Base-by-base conservation (phyloP, 1,140 invertebrate genomes). In the Drosophila takahashii region DNA sequence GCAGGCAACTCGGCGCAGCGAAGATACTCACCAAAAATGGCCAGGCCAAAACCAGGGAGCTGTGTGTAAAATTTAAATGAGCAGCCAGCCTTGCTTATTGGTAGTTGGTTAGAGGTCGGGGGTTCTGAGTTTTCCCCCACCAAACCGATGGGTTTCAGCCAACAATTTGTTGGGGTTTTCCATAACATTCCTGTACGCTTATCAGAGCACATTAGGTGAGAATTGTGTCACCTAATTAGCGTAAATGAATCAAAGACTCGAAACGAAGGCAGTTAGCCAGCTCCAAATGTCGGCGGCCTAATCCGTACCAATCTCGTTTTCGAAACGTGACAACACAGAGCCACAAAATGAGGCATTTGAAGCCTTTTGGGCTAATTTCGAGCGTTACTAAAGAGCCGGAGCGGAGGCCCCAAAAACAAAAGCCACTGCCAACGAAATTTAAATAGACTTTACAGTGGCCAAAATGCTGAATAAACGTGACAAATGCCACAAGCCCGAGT, bases 181-280 rank as follows among this genome's bases (percentile, higher is more conserved):
- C 71, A 56, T 44, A 59, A 66, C 62, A 84, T 89, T 89, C 84
- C 67, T 45, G 52, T 75, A 75, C 54, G 79, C 67, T 86, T 90
- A 90, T 90, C 89, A 79, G 77, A 77, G 67, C 81, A 87, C 89
- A 90, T 90, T 90, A 90, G 84, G 89, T 90, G 89, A 90, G 89
- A 90, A 90, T 90, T 90, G 89, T 90, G 89, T 90, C 89, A 90
- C 89, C 89, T 90, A 90, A 90, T 90, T 90, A 90, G 81, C 87
- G 80, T 90, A 90, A 90, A 90, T 90, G 89, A 79, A 86, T 87
- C 87, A 90, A 90, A 83, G 72, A 79, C 70, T 45, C 73, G 77
- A 58, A 58, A 32, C 60, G 22, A 56, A 45, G 79, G 44, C 79
- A 81, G 73, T 65, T 77, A 52, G 67, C 79, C 76, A 61, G 45